Conservation (phyloP, 2,888 invertebrate species). For the Hyposoter didymator region DNA sequence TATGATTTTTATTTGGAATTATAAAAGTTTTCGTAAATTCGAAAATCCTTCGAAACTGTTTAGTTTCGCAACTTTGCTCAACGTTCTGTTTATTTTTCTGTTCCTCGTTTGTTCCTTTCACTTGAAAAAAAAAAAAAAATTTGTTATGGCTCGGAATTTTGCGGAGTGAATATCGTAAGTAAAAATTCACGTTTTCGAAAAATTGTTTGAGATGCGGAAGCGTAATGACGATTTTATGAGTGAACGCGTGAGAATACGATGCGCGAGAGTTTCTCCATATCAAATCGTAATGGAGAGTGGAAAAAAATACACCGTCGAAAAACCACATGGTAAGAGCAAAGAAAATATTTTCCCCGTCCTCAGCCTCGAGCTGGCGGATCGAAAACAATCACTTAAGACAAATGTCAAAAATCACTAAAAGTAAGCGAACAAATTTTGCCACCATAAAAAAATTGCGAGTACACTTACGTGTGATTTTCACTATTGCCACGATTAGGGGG, state of each 20-base stretch:
- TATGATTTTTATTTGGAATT: no score
- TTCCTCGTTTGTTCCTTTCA: no score
- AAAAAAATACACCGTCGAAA: not conserved
- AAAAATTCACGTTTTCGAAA: no score
- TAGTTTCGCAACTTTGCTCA: no score
- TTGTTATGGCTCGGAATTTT: no score
- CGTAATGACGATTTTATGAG: not conserved
- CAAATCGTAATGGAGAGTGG: not conserved
- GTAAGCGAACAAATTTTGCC: not conserved
- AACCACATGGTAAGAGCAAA: not conserved
- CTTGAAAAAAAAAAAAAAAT: no score
- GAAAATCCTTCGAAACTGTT: no score
- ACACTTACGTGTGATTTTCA: conserved; percentile 47
- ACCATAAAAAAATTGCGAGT: conserved; percentile 10
- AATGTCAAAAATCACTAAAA: not conserved
- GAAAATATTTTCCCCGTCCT: not conserved
- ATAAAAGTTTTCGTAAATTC: no score
- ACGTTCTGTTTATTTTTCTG: no score
- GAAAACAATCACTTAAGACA: conserved; percentile 5
- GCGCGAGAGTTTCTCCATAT: conserved; percentile 21
- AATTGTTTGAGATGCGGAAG: not conserved
- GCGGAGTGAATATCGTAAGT: no score
- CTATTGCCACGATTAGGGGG: conserved; percentile 41
- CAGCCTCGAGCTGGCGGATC: not conserved
- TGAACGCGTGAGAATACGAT: not conserved